These are phyloP conservation scores for Diorhabda carinulata DNA, from an alignment of 1,140 invertebrate species.

Conservation along the genomic window DNA sequence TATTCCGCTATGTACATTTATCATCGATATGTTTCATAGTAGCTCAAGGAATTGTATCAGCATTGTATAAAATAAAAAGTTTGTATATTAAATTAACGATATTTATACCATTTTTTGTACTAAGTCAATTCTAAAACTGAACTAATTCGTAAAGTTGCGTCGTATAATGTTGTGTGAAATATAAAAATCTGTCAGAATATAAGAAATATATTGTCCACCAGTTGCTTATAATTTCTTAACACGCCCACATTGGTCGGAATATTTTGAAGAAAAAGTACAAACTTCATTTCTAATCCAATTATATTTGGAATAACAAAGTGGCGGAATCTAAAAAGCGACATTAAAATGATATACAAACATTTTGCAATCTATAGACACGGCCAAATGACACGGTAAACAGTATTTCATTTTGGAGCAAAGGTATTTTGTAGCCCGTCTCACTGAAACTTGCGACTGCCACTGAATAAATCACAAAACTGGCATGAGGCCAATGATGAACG, in stretches of 20 bases:
- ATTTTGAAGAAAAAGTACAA: constrained; percentile 1
- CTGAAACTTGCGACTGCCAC: constrained; percentile 36
- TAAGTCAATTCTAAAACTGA: no score
- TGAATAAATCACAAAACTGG: constrained; percentile 39
- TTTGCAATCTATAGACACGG: constrained; percentile 37
- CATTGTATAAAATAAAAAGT: no score
- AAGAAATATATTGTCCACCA: neutral
- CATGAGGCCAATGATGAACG: constrained; percentile 29
- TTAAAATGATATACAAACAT: constrained; percentile 39
- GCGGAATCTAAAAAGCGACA: constrained; percentile 35
- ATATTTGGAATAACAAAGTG: constrained; percentile 13
- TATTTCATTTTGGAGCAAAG: constrained; percentile 33
- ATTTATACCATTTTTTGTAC: no score
- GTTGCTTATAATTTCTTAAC: neutral
- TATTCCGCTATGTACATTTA: no score
- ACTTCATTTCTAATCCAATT: neutral
- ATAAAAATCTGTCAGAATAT: neutral
- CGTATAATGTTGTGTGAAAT: neutral
- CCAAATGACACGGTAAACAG: constrained; percentile 34
- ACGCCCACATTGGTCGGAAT: neutral
- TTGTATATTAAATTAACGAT: no score
- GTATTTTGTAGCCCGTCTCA: constrained; percentile 36
- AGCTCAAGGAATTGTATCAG: no score
- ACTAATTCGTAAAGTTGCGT: no score
- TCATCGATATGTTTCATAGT: no score